These are phyloP conservation scores for Brachymystax lenok DNA, from an alignment of 2,797 vertebrate species.

Conservation along the genomic window DNA sequence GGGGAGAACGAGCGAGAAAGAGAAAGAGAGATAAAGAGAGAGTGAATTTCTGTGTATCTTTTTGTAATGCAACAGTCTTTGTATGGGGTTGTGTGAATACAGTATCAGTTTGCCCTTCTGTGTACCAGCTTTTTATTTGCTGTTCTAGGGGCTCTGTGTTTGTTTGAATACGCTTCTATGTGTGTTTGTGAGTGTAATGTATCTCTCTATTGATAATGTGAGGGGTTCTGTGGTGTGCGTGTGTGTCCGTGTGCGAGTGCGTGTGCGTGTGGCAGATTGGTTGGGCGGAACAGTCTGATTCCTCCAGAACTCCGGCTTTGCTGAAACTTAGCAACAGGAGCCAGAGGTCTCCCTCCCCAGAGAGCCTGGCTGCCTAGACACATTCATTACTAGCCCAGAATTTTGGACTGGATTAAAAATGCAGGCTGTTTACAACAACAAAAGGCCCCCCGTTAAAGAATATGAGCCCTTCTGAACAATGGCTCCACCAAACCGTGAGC, in stretches of 20 bases:
- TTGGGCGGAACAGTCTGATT: slow-evolving; percentile 66
- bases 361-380: slow-evolving; percentile 69
- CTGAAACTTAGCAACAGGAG: slow-evolving; percentile 77
- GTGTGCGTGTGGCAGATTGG: slow-evolving; percentile 46
- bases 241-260: slow-evolving; percentile 5
- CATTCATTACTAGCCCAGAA: slow-evolving; percentile 75
- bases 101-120: background rate
- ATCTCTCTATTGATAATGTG: slow-evolving; percentile 9
- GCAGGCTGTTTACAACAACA: slow-evolving; percentile 83
- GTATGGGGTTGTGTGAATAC: slow-evolving; percentile 8
- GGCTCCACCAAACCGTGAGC: slow-evolving; percentile 73
- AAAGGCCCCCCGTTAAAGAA: slow-evolving; percentile 70
- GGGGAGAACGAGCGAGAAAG: too few relatives aligned
- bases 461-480: slow-evolving; percentile 75
- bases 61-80: background rate
- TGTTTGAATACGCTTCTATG: too few relatives aligned
- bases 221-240: slow-evolving; percentile 11
- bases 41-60: background rate
- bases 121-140: slow-evolving; percentile 14
- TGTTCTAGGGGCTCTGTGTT: too few relatives aligned
- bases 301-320: slow-evolving; percentile 68
- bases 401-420: slow-evolving; percentile 79
- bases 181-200: background rate
- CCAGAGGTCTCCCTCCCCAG: slow-evolving; percentile 68
- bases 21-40: background rate